Evolutionary conservation across 2,888 invertebrate genomes (phyloP).

Genomic region (Agapetus fuscipes): DNA sequence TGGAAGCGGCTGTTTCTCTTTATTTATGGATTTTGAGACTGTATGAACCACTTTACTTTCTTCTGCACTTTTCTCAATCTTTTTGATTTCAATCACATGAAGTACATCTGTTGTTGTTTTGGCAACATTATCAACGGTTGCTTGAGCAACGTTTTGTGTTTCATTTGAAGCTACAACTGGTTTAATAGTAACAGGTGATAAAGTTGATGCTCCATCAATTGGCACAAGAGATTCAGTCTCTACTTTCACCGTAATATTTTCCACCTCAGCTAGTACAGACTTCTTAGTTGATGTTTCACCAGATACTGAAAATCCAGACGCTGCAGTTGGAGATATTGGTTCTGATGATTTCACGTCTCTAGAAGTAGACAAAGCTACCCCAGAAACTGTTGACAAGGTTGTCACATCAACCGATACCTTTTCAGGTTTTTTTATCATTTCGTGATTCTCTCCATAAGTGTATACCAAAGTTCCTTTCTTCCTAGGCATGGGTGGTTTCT

Average conservation of each 20-base stretch:
- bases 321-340: background rate
- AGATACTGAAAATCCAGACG: background rate
- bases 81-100: too few species aligned
- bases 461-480: conserved; percentile 43
- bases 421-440: conserved; percentile 15
- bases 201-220: too few species aligned
- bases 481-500: conserved; percentile 35
- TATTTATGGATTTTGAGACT: conserved; percentile 36
- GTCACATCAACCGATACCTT: background rate
- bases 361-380: too few species aligned
- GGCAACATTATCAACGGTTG: background rate
- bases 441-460: conserved; percentile 36
- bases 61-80: too few species aligned
- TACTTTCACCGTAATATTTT: background rate
- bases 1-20: conserved; percentile 44
- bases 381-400: too few species aligned
- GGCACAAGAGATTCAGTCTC: background rate
- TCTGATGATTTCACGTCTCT: background rate
- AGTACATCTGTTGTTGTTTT: too few species aligned
- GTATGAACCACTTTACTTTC: background rate
- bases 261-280: background rate
- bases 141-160: background rate
- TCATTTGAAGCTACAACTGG: too few species aligned
- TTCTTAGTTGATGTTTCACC: too few species aligned
- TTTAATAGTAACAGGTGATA: background rate